phyloP scores from a whole-genome alignment of 1,140 invertebrate species.

The Lucilia sericata region DNA sequence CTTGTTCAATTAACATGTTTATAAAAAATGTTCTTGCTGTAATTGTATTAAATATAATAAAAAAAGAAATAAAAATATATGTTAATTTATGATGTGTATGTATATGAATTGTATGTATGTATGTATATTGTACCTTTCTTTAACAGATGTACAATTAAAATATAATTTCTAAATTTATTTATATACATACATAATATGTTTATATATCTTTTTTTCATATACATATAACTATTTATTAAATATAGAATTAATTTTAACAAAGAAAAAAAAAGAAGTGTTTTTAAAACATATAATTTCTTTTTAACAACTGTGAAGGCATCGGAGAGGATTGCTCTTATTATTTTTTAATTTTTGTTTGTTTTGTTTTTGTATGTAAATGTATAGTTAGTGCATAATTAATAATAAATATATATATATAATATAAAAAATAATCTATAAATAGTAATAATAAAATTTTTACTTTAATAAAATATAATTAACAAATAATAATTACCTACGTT shows the following conservation, averaged over 20 bases:
- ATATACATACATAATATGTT: no score
- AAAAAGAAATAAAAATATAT: no score
- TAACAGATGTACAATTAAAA: no score
- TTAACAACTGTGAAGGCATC: neutral
- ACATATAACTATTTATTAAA: neutral
- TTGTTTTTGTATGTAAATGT: neutral
- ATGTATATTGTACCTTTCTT: no score
- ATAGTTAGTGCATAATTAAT: neutral
- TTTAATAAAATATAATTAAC: neutral
- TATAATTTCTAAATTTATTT: no score
- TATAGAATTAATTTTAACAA: neutral
- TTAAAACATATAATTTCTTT: neutral
- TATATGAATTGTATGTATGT: no score
- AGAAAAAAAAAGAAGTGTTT: neutral
- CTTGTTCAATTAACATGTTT: neutral
- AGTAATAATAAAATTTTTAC: neutral
- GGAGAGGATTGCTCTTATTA: neutral
- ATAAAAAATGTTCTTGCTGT: neutral
- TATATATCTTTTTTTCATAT: neutral
- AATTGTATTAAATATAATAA: neutral
- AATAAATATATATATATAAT: neutral
- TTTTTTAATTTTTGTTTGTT: neutral
- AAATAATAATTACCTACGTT: neutral
- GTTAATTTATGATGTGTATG: no score
- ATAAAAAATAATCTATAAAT: neutral